Conservation (phyloP, 2,888 invertebrate species). For the Agonopterix heracliana region DNA sequence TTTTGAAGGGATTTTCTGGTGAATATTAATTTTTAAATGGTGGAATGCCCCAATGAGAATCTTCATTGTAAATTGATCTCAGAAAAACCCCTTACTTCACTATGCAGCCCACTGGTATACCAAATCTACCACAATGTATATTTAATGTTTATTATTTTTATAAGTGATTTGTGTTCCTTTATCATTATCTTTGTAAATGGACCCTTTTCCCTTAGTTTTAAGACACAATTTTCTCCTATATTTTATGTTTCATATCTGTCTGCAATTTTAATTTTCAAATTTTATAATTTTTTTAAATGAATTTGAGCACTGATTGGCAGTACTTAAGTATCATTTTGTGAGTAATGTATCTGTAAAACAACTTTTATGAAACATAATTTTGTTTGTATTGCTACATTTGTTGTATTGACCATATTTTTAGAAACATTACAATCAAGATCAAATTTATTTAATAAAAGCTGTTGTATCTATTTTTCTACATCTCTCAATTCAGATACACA, state of each 20-base stretch:
- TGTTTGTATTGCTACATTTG: no score
- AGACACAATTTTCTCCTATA: background rate
- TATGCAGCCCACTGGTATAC: constrained; percentile 53
- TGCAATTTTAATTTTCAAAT: no score
- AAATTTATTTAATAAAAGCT: no score
- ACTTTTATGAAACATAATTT: no score
- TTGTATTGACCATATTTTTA: no score
- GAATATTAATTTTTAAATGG: background rate
- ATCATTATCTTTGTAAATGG: constrained; percentile 47
- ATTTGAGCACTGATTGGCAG: no score
- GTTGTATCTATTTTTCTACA: no score
- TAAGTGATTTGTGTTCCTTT: constrained; percentile 69
- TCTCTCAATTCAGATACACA: no score
- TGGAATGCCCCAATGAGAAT: constrained; percentile 35
- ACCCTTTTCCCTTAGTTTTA: constrained; percentile 12
- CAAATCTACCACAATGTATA: constrained; percentile 66
- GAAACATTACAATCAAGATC: no score
- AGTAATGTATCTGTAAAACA: no score
- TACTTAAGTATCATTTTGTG: no score
- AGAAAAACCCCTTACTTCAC: constrained; percentile 39
- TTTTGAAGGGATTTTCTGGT: background rate
- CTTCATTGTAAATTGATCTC: constrained; percentile 61
- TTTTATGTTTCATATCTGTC: background rate
- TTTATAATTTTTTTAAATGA: no score
- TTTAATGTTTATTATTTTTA: constrained; percentile 35